These are phyloP conservation scores for Desoria tigrina DNA, from an alignment of 2,888 invertebrate genomes.

Conservation along the genomic window DNA sequence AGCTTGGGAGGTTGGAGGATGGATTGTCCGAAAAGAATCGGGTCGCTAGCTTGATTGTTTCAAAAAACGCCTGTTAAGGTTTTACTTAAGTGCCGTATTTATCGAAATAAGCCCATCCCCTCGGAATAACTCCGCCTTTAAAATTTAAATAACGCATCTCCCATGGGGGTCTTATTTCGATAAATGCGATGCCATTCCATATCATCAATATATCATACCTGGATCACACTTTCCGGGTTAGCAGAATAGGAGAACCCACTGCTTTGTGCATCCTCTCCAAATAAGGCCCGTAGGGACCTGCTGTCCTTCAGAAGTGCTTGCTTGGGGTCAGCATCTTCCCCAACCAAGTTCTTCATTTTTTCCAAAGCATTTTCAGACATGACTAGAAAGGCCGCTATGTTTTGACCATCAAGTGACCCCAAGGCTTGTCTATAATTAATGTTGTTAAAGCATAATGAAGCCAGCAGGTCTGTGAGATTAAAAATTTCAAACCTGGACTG, in stretches of 20 bases:
- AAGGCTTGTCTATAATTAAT: conserved; percentile 14
- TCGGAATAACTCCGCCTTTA: too few species aligned
- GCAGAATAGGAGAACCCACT: conserved; percentile 43
- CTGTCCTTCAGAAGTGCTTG: conserved; percentile 36
- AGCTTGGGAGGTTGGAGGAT: conserved; percentile 28
- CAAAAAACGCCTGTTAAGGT: too few species aligned
- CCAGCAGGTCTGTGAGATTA: too few species aligned
- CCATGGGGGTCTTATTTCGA: not conserved
- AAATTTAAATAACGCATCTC: too few species aligned
- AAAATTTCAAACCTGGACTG: conserved; percentile 17
- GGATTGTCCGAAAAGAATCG: conserved; percentile 42
- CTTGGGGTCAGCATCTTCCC: conserved; percentile 36
- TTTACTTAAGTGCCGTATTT: too few species aligned
- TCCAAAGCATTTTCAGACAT: conserved; percentile 43
- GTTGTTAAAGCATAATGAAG: not conserved
- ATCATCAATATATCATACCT: conserved; percentile 19
- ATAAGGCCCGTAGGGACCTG: conserved; percentile 33
- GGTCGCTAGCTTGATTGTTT: conserved; percentile 35
- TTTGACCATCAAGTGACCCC: not conserved
- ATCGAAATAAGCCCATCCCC: too few species aligned
- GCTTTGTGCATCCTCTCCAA: conserved; percentile 25
- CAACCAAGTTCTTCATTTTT: conserved; percentile 40
- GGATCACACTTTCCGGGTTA: conserved; percentile 29
- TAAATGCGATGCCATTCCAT: conserved; percentile 1
- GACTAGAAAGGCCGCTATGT: conserved; percentile 36